A percentile compares a stretch with the other conserved stretches of the same genome.
phyloP scores from a whole-genome alignment of 1,140 invertebrate species.

The Ips typographus region DNA sequence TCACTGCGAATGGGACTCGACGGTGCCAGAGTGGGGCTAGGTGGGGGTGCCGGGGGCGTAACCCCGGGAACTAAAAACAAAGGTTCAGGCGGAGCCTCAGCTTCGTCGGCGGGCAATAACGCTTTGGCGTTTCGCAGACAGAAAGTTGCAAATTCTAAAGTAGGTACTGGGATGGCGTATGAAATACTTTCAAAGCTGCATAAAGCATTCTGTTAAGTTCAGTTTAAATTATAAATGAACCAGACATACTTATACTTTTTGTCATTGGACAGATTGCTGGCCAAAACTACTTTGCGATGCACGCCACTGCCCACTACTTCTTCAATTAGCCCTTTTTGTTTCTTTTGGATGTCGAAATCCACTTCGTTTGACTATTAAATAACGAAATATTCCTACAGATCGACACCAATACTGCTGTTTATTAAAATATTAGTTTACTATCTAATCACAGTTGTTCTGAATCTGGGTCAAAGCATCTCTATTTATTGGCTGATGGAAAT shows the following conservation, averaged over 20 bases:
- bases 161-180: slow-evolving; percentile 80
- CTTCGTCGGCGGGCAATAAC: slow-evolving; percentile 56
- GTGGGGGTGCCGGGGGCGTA: slow-evolving; percentile 44
- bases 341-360: slow-evolving; percentile 65
- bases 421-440: neutral
- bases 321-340: slow-evolving; percentile 65
- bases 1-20: slow-evolving; percentile 49
- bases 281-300: slow-evolving; percentile 68
- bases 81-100: slow-evolving; percentile 42
- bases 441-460: too few relatives aligned
- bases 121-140: slow-evolving; percentile 84
- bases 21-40: slow-evolving; percentile 46
- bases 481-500: too few relatives aligned
- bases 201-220: neutral
- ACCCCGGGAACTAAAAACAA: slow-evolving; percentile 49
- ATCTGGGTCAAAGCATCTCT: too few relatives aligned
- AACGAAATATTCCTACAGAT: neutral
- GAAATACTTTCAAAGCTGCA: slow-evolving; percentile 61
- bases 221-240: neutral
- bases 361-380: slow-evolving; percentile 63
- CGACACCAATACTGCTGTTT: neutral
- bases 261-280: slow-evolving; percentile 60
- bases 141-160: slow-evolving; percentile 85
- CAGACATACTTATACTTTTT: slow-evolving; percentile 55
- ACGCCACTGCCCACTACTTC: slow-evolving; percentile 62